Conservation (phyloP, 2,888 invertebrate genomes). For the Lysandra coridon region DNA sequence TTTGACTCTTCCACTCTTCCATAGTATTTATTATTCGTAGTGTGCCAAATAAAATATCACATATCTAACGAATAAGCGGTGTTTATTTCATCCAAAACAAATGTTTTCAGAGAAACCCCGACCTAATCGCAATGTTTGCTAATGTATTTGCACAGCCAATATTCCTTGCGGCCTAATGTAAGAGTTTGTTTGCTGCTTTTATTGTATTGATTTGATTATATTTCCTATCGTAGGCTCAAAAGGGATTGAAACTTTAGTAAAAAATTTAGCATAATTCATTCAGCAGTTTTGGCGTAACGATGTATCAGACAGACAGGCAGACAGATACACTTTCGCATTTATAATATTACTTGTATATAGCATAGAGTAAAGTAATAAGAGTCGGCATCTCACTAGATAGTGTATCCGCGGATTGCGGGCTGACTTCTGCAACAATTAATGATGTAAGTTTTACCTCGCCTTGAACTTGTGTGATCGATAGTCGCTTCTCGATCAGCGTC, state of each 20-base stretch:
- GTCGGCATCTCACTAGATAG: background rate
- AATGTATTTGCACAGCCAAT: conserved; percentile 19
- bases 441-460: conserved; percentile 1
- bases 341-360: too few relatives aligned
- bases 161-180: conserved; percentile 5
- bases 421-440: background rate
- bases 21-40: background rate
- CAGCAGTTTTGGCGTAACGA: too few relatives aligned
- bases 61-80: background rate
- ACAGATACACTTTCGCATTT: too few relatives aligned
- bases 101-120: background rate
- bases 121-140: conserved; percentile 24
- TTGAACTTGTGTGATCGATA: background rate
- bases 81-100: background rate
- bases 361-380: background rate
- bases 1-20: background rate
- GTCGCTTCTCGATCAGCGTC: background rate
- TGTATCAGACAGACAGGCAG: too few relatives aligned
- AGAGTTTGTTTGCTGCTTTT: background rate
- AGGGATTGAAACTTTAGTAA: background rate
- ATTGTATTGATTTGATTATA: background rate
- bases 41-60: background rate
- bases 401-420: background rate
- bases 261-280: background rate
- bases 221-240: background rate